Evolutionary conservation across 2,113 vertebrate species (phyloP), one percentile per base, ranked within the genome.

Genomic region (Gavialis gangeticus): DNA sequence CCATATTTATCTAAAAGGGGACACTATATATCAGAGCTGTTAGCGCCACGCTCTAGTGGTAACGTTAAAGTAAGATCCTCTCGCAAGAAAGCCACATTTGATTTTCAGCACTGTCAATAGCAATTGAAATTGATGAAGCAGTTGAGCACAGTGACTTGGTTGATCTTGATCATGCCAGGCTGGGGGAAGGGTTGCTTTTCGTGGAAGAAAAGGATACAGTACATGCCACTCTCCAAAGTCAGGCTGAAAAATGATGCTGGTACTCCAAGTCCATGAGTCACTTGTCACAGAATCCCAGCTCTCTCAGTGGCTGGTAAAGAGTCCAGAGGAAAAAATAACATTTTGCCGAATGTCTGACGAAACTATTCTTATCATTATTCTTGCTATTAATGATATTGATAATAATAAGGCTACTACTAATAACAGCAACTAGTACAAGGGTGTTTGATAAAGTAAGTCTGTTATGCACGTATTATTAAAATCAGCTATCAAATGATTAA

Each of bases 191-290:
- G 89, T 94, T 90, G 81, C 75, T 88, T 75, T 92, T 57, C 84
- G 56, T 80, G 90, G 83, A 77, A 4, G 28, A 75, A 91, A 84
- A 89, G 78, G 95, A 86, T 95, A 79, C 28, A 57, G 95, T 19
- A 82, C 67, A 75, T 71, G 58, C 77, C 91, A 93, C 73, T 79
- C 84, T 93, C 75, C 0, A 0, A 69, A 89, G 84, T 21, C 80
- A 92, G 25, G 6, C 11, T 96, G 96, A 97, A 90, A 96, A 97
- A 96, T 92, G 79, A 79, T 28, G 81, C 67, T 84, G 88, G 67
- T 91, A 66, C 56, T 86, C 82, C 62, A 75, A 4, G 46, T 81
- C 78, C 46, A 18, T 71, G 11, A 57, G 76, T 62, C 62, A 92
- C 67, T 30, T 28, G 62, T n/a, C 82, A 54, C 5, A 79, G 82